Evolutionary conservation across 2,113 vertebrate genomes (phyloP), one percentile per base, ranked within the genome.

Genomic region (Pteropus alecto): DNA sequence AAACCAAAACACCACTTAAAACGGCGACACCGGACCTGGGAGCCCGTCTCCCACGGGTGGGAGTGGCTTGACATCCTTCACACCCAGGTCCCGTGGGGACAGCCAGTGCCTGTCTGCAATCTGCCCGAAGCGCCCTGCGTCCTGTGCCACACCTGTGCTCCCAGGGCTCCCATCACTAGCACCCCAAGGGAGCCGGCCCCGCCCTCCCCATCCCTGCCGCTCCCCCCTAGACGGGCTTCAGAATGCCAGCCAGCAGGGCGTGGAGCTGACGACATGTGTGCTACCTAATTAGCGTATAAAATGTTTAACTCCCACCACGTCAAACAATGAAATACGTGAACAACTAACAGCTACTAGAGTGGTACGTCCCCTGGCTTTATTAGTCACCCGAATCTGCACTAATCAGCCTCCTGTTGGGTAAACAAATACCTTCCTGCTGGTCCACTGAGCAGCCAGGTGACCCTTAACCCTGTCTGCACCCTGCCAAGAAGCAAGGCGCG

Each of bases 121-220:
- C 2, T 6, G 1, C 83, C n/a, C 6, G 38, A 46, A 43, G 28
- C 0, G 0, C 15, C 15, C 1, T 0, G 18, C 28, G 0, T 15
- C n/a, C 13, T 9, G 21, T 6, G 19, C 16, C 9, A 13, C 13
- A 6, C 12, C 61, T 8, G 26, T 1, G 38, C 2, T 4, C 41
- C 84, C 26, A 5, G 21, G 58, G 0, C 14, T 46, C 19, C 2
- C 7, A 10, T 4, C 19, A 12, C 82, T 28, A 0, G 4, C 3
- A 41, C 2, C 30, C 54, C 41, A 19, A 22, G 21, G 63, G 2
- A 2, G 43, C 8, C 13, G 30, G 35, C 19, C 65, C 67, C 38
- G 38, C 14, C 46, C 1, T 0, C 7, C 79, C 26, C 10, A 0
- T 46, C 30, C 0, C 35, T 38, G 4, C 7, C n/a, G 9, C 58